phyloP scores from a whole-genome alignment of 2,797 vertebrate genomes.

The Selene dorsalis region DNA sequence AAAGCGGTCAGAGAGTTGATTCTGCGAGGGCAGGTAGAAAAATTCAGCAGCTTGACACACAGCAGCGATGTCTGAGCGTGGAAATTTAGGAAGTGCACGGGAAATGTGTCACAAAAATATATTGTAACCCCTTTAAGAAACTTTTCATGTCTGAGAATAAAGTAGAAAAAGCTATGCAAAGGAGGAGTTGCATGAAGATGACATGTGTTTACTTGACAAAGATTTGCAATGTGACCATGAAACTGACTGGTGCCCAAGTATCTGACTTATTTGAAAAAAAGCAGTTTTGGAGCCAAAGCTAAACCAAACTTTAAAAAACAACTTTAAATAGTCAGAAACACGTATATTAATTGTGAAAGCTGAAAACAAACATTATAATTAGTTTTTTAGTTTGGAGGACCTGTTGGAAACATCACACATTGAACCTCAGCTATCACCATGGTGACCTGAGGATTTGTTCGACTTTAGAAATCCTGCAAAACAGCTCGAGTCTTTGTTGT shows the following conservation, averaged over 20 bases:
- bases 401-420: background rate
- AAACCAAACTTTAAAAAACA: no score
- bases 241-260: no score
- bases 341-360: background rate
- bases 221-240: no score
- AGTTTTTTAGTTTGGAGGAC: background rate
- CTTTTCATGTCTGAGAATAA: no score
- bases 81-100: background rate
- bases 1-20: slow-evolving; percentile 47
- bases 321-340: no score
- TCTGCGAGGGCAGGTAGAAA: slow-evolving; percentile 33
- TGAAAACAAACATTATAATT: background rate
- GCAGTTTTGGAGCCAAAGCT: no score
- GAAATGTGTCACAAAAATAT: no score
- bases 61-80: background rate
- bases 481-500: slow-evolving; percentile 9
- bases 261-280: no score
- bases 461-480: background rate
- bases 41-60: slow-evolving; percentile 11
- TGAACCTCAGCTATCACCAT: background rate
- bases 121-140: no score
- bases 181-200: no score
- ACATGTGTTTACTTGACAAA: no score
- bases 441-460: slow-evolving; percentile 6
- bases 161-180: no score